phyloP scores from a whole-genome alignment of 2,113 vertebrate genomes.

The Noctilio leporinus region DNA sequence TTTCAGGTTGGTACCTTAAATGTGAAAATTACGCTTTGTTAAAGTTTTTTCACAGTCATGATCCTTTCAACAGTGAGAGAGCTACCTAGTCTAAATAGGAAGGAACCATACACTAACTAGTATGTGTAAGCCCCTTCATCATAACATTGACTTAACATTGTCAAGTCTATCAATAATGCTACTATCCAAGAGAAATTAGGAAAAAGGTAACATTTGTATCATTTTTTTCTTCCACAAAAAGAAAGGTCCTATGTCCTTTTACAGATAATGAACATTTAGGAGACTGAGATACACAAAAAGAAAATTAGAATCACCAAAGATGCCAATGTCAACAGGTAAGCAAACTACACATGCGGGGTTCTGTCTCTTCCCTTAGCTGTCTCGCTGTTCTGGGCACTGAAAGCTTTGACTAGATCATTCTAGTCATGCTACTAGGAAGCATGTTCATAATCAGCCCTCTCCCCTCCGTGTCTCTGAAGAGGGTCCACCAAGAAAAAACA shows the following conservation, averaged over 20 bases:
- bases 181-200: neutral
- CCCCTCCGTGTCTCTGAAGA: neutral
- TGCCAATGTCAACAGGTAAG: neutral
- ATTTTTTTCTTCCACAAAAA: neutral
- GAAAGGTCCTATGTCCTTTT: neutral
- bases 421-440: neutral
- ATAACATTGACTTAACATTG: neutral
- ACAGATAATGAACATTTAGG: neutral
- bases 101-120: neutral
- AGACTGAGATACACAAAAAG: neutral
- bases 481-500: neutral
- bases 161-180: neutral
- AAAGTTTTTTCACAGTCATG: neutral
- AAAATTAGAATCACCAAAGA: neutral
- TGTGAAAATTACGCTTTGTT: neutral
- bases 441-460: neutral
- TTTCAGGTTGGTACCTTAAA: neutral
- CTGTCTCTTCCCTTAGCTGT: neutral
- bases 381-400: neutral
- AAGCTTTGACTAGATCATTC: neutral
- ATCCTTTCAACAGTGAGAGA: neutral
- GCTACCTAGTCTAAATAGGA: neutral
- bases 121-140: neutral
- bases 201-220: neutral
- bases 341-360: neutral